Evolutionary conservation across 2,888 invertebrate genomes (phyloP).

Genomic region (Camptogramma bilineatum): DNA sequence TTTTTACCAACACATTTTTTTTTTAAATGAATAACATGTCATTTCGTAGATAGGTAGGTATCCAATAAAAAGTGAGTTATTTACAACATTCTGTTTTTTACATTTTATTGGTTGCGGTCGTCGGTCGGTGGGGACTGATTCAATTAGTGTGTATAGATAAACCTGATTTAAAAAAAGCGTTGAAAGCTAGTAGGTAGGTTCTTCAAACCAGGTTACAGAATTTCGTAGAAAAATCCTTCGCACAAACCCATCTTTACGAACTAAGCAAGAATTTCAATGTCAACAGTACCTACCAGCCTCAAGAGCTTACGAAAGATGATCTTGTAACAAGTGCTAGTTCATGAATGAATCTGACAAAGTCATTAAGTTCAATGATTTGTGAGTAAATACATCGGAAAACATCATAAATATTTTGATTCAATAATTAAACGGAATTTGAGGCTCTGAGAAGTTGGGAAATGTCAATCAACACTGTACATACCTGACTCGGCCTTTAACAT

Average conservation of each 20-base stretch:
- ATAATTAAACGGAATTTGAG: constrained; percentile 53
- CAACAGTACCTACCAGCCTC: background rate
- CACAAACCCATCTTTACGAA: background rate
- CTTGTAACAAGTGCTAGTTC: constrained; percentile 14
- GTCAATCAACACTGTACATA: constrained; percentile 60
- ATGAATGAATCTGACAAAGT: constrained; percentile 19
- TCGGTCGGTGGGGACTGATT: background rate
- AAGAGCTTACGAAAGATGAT: constrained; percentile 4
- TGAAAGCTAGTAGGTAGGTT: background rate
- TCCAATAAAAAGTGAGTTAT: background rate
- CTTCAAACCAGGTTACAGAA: background rate
- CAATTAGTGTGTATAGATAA: background rate
- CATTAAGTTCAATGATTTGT: constrained; percentile 17
- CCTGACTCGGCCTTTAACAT: constrained; percentile 66
- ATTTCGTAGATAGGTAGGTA: too few species aligned
- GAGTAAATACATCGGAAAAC: constrained; percentile 17
- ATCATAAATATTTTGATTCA: constrained; percentile 31
- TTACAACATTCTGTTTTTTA: background rate
- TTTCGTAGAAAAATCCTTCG: background rate
- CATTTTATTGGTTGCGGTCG: background rate
- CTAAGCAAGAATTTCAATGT: background rate
- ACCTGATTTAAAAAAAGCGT: background rate
- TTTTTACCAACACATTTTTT: background rate
- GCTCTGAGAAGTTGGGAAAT: constrained; percentile 77
- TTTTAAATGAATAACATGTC: background rate